Base-by-base conservation (phyloP, 1,140 invertebrate genomes). In the Cherax quadricarinatus region DNA sequence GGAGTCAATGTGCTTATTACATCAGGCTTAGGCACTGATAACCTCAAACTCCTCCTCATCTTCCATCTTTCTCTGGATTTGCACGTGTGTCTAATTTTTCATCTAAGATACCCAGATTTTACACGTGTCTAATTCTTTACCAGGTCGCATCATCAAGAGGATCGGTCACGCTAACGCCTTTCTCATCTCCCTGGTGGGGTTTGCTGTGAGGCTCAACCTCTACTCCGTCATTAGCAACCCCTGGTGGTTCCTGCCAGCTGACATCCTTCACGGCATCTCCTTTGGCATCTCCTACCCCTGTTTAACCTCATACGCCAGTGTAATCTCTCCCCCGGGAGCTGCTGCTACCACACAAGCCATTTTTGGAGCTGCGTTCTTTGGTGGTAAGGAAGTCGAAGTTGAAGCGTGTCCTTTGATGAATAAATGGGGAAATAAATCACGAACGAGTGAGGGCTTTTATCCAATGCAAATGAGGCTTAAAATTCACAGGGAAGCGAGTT, bases 181-280 rank as follows among this genome's bases (percentile, higher is more conserved):
- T 41, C 66, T 91, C 12, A 24, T 91, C 3, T 80, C 84, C 3
- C 84, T 91, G 48, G 30, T 86, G 18, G 85, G 82, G 12, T 91
- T 91, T 84, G 79, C 82, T 18, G 9, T 91, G 4, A 84, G 90
- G 0, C 90, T 91, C n/a, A 62, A 75, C n/a, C 75, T 91, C 75
- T 91, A 91, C 78, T 41, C 75, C 62, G 57, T 75, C 60, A 79
- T 91, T 57, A 86, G 53, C 41, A 91, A 91, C 83, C 90, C 90
- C 2, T 91, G 90, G 90, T 82, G 82, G 57, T 91, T 91, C 85
- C 24, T 91, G 51, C 90, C 90, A 12, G 79, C 79, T n/a, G 90
- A 91, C n/a, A 30, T 91, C 75, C 78, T 91, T 14, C 90, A 91
- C n/a, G 90, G 90, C 62, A 51, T 91, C 62, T 91, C 89, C 75